phyloP scores from a whole-genome alignment of 64 coral and sea anemone genomes.

The Stichodactyla mertensii region DNA sequence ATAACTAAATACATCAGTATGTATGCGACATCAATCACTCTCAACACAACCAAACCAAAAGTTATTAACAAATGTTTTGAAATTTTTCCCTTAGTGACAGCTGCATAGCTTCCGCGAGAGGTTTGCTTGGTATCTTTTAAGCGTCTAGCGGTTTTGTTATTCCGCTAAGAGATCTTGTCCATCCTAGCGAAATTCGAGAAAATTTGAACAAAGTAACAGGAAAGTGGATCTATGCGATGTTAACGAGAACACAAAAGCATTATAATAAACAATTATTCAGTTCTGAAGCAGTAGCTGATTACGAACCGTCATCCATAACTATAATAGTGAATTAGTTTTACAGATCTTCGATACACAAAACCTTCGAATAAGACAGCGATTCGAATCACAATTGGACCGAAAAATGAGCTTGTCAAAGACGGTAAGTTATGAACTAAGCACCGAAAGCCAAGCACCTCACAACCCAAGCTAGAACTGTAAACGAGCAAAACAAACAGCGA shows the following conservation, averaged over 20 bases:
- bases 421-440: not conserved
- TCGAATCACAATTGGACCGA: not conserved
- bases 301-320: not conserved
- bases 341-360: not conserved
- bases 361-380: not conserved
- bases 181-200: not conserved
- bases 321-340: not conserved
- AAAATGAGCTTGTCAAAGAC: not conserved
- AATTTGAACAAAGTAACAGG: not conserved
- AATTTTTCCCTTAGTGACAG: not conserved
- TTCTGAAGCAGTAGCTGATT: not conserved
- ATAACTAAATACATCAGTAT: conserved; percentile 94
- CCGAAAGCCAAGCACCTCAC: not conserved
- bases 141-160: too few species aligned
- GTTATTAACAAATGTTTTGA: not conserved
- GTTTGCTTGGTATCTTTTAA: too few species aligned
- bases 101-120: not conserved
- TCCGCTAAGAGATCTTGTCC: not conserved
- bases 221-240: not conserved
- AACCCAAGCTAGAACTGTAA: not conserved
- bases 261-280: not conserved
- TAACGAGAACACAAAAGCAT: not conserved
- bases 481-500: not conserved
- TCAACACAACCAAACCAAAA: not conserved
- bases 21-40: conserved; percentile 65